These are phyloP conservation scores for Myiozetetes cayanensis DNA, from an alignment of 2,113 vertebrate genomes.

Conservation along the genomic window DNA sequence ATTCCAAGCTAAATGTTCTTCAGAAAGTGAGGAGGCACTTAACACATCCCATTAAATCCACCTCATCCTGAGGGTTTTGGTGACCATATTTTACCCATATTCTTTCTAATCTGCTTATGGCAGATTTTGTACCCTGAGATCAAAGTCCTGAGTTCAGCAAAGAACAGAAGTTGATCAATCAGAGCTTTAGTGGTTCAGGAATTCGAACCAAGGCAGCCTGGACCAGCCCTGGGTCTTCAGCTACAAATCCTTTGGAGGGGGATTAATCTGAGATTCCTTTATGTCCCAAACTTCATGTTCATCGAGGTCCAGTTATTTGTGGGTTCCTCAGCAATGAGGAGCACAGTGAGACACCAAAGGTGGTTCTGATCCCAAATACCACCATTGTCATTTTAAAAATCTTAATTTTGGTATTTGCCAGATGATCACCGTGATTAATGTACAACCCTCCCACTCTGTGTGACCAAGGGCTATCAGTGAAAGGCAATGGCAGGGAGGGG, in stretches of 20 bases:
- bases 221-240: not conserved
- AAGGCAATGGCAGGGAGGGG: too few relatives aligned
- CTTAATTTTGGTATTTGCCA: too few relatives aligned
- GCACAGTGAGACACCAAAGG: too few relatives aligned
- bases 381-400: too few relatives aligned
- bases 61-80: not conserved
- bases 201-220: not conserved
- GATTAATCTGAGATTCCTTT: not conserved
- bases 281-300: not conserved
- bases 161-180: fast-evolving
- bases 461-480: too few relatives aligned
- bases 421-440: too few relatives aligned
- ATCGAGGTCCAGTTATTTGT: too few relatives aligned
- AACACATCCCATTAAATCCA: not conserved
- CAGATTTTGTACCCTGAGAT: not conserved
- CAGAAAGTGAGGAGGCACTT: not conserved
- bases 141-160: not conserved
- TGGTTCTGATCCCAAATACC: too few relatives aligned
- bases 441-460: too few relatives aligned
- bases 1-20: constrained; percentile 8
- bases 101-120: fast-evolving
- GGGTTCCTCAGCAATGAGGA: too few relatives aligned
- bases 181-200: not conserved
- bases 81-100: fast-evolving
- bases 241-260: too few relatives aligned